phyloP scores from a whole-genome alignment of 2,113 vertebrate species.

The Heterochromis multidens region DNA sequence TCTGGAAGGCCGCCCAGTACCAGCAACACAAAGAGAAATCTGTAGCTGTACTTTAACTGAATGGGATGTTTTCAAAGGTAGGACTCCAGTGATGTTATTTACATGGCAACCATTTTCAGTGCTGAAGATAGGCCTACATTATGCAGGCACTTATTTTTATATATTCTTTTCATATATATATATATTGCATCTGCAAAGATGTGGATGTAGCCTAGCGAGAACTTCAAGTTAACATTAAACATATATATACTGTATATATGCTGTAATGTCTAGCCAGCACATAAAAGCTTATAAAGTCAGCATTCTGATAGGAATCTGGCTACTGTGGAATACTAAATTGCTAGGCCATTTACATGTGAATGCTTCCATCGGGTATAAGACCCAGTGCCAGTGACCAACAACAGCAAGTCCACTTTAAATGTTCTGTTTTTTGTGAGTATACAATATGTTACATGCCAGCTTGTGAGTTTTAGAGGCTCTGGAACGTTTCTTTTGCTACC shows the following conservation, averaged over 20 bases:
- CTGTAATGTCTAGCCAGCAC: neutral
- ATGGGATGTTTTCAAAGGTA: conserved; percentile 11
- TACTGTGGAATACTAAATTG: neutral
- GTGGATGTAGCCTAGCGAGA: neutral
- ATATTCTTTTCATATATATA: too few relatives aligned
- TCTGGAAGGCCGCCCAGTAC: conserved; percentile 74
- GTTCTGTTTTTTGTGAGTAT: neutral
- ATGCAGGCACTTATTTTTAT: neutral
- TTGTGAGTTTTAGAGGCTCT: neutral
- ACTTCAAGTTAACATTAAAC: neutral
- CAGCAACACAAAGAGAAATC: conserved; percentile 62
- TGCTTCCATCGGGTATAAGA: neutral
- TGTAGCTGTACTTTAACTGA: conserved; percentile 27
- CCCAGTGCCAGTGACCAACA: neutral
- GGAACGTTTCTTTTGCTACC: neutral
- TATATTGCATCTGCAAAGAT: neutral
- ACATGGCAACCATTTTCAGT: conserved; percentile 15
- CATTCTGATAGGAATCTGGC: neutral
- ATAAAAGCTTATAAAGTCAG: neutral
- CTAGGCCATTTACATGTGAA: neutral
- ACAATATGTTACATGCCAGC: neutral
- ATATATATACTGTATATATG: too few relatives aligned
- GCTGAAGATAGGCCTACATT: neutral
- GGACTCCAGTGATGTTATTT: neutral
- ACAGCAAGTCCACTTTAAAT: neutral